Evolutionary conservation across 2,888 invertebrate species (phyloP), one percentile per base, ranked within the genome.

Genomic region (Agrochola macilenta): DNA sequence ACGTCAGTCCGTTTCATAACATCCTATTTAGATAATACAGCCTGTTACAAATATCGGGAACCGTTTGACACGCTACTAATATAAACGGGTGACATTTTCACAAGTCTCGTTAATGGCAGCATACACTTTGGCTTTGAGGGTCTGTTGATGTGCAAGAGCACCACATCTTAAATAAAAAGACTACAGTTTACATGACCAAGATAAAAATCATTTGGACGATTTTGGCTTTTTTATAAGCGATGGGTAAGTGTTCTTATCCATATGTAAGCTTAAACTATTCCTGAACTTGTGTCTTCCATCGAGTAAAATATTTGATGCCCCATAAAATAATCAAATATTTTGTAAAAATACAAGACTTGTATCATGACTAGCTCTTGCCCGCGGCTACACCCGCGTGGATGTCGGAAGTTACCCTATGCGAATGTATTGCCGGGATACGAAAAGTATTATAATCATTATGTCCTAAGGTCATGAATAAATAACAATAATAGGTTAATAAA

Each of bases 1-100:
- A 94, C 95, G 94, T 93, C 89, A 87, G 87, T 82, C 80, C 81
- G 90, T 93, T 93, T 92, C 92, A 90, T 94, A 94, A 95, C 91
- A 91, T 91, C 89, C 90, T 90, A 93, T 93, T 93, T 92, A 93
- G 93, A 94, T 94, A 94, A 93, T 92, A 93, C 85, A 89, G 85
- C 76, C 86, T 88, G 93, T 93, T 93, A 92, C 91, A 92, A 91
- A 90, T 90, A 91, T 88, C 86, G 87, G 88, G 83, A 88, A 89
- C 82, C 76, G 88, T 91, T 89, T 85, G 88, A 88, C 83, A 81
- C 35, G 81, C 79, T 79, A 90, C 86, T 89, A 90, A 93, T 92
- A 93, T 93, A 93, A 88, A 86, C 79, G 76, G 74, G 83, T 87
- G 90, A 91, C 89, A 91, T 91, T 92, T 89, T 89, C 90, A 89